Conservation (phyloP, 2,888 invertebrate genomes). For the Formica aserva region DNA sequence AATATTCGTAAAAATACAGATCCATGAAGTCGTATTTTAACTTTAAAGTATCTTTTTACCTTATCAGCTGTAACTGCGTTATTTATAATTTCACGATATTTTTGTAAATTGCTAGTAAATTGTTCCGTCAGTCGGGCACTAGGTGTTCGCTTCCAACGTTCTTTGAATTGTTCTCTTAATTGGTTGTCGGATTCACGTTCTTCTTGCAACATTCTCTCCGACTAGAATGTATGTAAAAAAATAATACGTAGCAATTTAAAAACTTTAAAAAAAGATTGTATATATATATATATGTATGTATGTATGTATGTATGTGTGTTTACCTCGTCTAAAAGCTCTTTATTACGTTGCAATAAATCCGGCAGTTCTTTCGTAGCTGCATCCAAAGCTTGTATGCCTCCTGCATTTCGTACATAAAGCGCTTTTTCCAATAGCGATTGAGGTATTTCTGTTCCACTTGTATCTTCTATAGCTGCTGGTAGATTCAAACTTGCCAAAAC, state of each 20-base stretch:
- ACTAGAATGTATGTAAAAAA: conserved; percentile 83
- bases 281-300: neutral
- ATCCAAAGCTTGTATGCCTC: conserved; percentile 92
- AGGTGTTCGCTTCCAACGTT: conserved; percentile 96
- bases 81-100: conserved; percentile 96
- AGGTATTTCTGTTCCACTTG: conserved; percentile 92
- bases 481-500: conserved; percentile 97
- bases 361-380: conserved; percentile 95
- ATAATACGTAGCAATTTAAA: neutral
- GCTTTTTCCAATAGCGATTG: conserved; percentile 96
- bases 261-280: neutral
- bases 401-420: conserved; percentile 90
- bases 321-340: conserved; percentile 97
- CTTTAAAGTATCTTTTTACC: conserved; percentile 77
- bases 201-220: conserved; percentile 94
- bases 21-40: neutral
- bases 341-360: conserved; percentile 95
- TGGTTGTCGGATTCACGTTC: conserved; percentile 96
- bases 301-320: conserved; percentile 25
- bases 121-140: conserved; percentile 96
- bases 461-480: conserved; percentile 97
- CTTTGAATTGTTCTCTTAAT: conserved; percentile 95
- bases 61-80: conserved; percentile 92
- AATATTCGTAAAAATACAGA: neutral
- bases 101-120: conserved; percentile 94